These are phyloP conservation scores for Menidia menidia DNA, from an alignment of 2,797 vertebrate species.

Conservation along the genomic window DNA sequence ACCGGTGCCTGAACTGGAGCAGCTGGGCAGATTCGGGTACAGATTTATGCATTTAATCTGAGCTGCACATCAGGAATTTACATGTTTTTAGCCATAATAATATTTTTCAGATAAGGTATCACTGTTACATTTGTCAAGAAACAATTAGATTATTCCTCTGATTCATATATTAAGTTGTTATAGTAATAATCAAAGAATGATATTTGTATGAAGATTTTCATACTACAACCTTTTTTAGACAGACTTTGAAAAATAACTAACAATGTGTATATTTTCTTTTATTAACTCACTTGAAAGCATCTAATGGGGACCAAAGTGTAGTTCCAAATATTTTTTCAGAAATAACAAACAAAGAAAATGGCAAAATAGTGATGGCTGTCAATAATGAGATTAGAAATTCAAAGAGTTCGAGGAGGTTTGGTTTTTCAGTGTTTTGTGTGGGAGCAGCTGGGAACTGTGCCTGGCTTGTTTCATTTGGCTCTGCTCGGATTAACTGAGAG, in stretches of 20 bases:
- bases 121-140: no score
- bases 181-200: neutral
- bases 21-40: conserved; percentile 90
- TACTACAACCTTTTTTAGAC: neutral
- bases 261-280: no score
- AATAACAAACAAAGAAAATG: neutral
- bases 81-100: neutral
- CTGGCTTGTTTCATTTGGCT: conserved; percentile 61
- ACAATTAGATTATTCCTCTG: no score
- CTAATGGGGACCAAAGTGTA: neutral
- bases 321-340: neutral
- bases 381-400: neutral
- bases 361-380: neutral
- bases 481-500: conserved; percentile 66
- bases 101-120: no score
- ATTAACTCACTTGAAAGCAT: neutral
- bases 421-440: conserved; percentile 16
- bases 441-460: conserved; percentile 40
- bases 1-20: conserved; percentile 88
- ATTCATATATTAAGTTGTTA: neutral
- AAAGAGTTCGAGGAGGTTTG: conserved; percentile 20
- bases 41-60: conserved; percentile 42
- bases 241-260: neutral
- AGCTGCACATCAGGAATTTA: neutral
- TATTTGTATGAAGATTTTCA: neutral